Percentiles rank a stretch among this genome's conserved stretches.
phyloP scores from a whole-genome alignment of 2,797 vertebrate species.

The Mormyrops boulengeri region DNA sequence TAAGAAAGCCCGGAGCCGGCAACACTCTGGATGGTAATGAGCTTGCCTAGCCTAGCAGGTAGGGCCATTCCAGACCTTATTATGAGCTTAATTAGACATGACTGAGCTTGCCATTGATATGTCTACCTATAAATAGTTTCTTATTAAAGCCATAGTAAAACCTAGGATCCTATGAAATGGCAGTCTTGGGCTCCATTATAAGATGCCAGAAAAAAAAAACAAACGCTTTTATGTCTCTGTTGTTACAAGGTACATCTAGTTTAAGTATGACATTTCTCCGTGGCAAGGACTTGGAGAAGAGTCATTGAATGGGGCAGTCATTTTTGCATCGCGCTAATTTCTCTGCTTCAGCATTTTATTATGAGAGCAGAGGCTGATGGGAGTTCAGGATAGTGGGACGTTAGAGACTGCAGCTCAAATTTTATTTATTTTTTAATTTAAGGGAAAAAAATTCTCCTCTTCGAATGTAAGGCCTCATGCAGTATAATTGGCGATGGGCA shows the following conservation, averaged over 20 bases:
- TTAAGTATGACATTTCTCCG: constrained; percentile 40
- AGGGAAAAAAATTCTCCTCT: not conserved
- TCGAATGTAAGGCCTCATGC: not conserved
- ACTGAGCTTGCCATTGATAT: constrained; percentile 45
- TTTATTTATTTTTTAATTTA: constrained; percentile 15
- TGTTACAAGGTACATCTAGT: constrained; percentile 49
- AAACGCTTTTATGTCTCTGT: constrained; percentile 34
- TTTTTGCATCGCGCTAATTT: constrained; percentile 37
- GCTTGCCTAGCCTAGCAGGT: constrained; percentile 43
- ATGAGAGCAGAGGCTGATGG: constrained; percentile 15
- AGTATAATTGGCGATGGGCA: not conserved
- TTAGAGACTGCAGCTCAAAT: constrained; percentile 7
- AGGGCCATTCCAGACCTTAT: constrained; percentile 46
- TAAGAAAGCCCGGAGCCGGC: constrained; percentile 44
- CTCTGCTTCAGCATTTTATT: constrained; percentile 52
- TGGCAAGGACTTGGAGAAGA: constrained; percentile 29
- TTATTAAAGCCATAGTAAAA: constrained; percentile 40
- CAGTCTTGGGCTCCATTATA: constrained; percentile 41
- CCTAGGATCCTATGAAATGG: constrained; percentile 37
- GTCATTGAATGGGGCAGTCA: constrained; percentile 36
- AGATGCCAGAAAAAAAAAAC: constrained; percentile 37
- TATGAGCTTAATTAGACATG: constrained; percentile 55
- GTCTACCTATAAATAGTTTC: constrained; percentile 35
- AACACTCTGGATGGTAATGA: constrained; percentile 49
- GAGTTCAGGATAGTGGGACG: constrained; percentile 8